Conservation (phyloP, 2,888 invertebrate species). For the Thereva unica region DNA sequence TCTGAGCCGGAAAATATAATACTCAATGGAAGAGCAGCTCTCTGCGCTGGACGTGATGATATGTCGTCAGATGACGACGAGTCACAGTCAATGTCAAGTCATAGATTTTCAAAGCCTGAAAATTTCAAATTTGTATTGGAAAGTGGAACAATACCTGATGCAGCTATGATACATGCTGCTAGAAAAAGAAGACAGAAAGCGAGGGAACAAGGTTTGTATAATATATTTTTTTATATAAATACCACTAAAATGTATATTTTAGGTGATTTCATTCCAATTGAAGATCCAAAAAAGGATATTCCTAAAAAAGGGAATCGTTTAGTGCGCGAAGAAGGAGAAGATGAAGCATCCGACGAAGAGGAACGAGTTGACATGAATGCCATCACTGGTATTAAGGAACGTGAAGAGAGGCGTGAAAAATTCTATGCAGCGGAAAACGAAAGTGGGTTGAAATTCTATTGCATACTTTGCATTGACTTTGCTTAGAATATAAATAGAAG, state of each 20-base stretch:
- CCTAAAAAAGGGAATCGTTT: slow-evolving; percentile 65
- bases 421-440: slow-evolving; percentile 74
- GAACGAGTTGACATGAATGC: slow-evolving; percentile 87
- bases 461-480: no score
- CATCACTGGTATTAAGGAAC: slow-evolving; percentile 75
- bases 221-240: background rate
- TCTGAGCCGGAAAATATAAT: slow-evolving; percentile 66
- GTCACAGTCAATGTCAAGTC: slow-evolving; percentile 46
- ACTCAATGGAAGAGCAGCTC: slow-evolving; percentile 78
- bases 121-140: slow-evolving; percentile 79
- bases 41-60: slow-evolving; percentile 76
- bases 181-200: slow-evolving; percentile 93
- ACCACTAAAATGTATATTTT: slow-evolving; percentile 14
- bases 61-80: slow-evolving; percentile 69
- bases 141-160: slow-evolving; percentile 94
- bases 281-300: slow-evolving; percentile 58
- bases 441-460: slow-evolving; percentile 56
- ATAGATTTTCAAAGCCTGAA: slow-evolving; percentile 68
- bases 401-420: slow-evolving; percentile 76
- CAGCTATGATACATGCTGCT: slow-evolving; percentile 96
- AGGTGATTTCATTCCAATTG: slow-evolving; percentile 64
- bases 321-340: slow-evolving; percentile 77
- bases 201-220: slow-evolving; percentile 69
- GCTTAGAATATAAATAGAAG: no score
- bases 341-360: slow-evolving; percentile 79